Conservation (phyloP, 2,797 vertebrate genomes). For the Spinus olivaceus region DNA sequence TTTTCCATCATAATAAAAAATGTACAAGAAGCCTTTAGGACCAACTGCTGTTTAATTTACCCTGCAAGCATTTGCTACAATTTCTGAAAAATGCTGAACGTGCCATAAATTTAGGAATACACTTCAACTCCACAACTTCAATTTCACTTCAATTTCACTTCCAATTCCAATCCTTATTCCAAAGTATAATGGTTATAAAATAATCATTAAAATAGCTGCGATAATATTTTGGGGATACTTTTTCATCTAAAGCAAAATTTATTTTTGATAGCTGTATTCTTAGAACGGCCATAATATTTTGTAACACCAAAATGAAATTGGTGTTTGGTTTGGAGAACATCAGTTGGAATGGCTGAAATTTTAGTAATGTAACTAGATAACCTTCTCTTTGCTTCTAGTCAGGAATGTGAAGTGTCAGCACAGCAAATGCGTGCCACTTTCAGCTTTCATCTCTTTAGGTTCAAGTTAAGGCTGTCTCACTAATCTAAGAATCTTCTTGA, state of each 20-base stretch:
- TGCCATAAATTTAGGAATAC: neutral
- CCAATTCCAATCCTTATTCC: neutral
- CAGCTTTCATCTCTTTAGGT: neutral
- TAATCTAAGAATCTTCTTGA: neutral
- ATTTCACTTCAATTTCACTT: neutral
- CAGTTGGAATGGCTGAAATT: neutral
- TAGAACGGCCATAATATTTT: neutral
- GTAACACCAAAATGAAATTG: neutral
- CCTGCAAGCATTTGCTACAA: neutral
- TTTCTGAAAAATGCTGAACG: neutral
- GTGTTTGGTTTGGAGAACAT: neutral
- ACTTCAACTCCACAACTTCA: neutral
- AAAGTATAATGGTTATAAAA: neutral
- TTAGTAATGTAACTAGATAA: neutral
- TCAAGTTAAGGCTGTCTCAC: neutral
- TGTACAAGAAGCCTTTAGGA: neutral
- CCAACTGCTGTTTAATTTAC: neutral
- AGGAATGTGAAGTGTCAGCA: conserved; percentile 5
- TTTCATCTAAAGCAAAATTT: neutral
- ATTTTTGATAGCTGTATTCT: neutral
- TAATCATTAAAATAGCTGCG: neutral
- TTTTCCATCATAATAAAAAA: neutral
- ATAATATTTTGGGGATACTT: neutral
- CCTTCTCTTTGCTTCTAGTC: neutral
- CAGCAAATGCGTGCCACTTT: neutral